Evolutionary conservation across 2,797 vertebrate genomes (phyloP), one percentile per base, ranked within the genome.

Genomic region (Pachyuromys duprasi): DNA sequence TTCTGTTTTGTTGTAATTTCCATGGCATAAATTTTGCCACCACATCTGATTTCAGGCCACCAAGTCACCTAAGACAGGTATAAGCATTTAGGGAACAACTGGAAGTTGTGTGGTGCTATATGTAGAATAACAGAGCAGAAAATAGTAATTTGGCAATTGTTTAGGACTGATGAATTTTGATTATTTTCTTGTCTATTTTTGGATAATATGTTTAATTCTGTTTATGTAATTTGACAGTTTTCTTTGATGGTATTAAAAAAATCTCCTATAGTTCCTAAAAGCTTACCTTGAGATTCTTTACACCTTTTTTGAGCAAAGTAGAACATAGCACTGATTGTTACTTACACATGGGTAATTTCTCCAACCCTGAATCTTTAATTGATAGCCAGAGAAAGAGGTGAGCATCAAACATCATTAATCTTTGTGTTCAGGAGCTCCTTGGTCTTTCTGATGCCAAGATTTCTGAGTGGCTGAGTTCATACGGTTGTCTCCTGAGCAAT

Each of bases 221-320:
- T 33, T 76, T 94, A 39, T 24, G 33, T 62, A 39, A 42, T 90
- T 80, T 53, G 7, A 67, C 70, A 72, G 62, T 83, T 93, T 89
- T 70, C 49, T 70, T 72, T 76, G 18, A 4, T n/a, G 72, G 1
- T 67, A 17, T 74, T 74, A 91, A 90, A 20, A 86, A 49, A 49
- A 5, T 57, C 60, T 69, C n/a, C 24, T 53, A 93, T 95, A 95
- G 72, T 39, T 72, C 45, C 79, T 92, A 36, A 81, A 88, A 78
- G 70, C 67, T 67, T 84, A 65, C 22, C 36, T 9, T 57, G 81
- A 3, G 3, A 65, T 9, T 72, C 31, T 86, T 65, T 2, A 0
- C 45, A 90, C 45, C 36, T 49, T 6, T 5, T 8, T 18, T 20
- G 13, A 86, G 8, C 26, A 53, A 72, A 65, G 8, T 39, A 60